Evolutionary conservation across 2,888 invertebrate genomes (phyloP), one percentile per base, ranked within the genome.

Genomic region (Andrena bucephala): DNA sequence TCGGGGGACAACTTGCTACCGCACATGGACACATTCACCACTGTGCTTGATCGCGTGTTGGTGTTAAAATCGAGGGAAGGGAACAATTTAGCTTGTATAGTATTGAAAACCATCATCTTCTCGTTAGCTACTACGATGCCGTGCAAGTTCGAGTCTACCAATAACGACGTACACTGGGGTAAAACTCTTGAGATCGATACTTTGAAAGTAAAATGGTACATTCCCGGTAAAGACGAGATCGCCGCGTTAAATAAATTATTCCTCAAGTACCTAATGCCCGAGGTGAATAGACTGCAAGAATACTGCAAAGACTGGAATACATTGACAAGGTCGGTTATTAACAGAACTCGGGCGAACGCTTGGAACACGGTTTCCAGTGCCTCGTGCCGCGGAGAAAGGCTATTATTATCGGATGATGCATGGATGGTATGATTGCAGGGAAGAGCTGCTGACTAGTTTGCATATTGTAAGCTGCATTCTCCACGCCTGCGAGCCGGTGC

Each of bases 111-210:
- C 81, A 94, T 96, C 0, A 94, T 96, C 89, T 91, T 94, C 85
- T 95, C 96, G 71, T 90, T 98, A 33, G 96, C 96, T 0, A 95
- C 94, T 29, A 94, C 96, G 1, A 95, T 95, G 84, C 95, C 97
- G 13, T 85, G 66, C 36, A 77, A 87, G 8, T 89, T 85, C 24
- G 85, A 72, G 1, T 95, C 59, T 96, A 97, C 91, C 95, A 95
- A 94, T 94, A 95, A 87, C 42, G 95, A 98, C 29, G 95, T 96
- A 29, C 96, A 98, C 87, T 99, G 99, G 99, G 98, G 98, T 0
- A 95, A 95, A 79, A 95, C 97, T 0, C 96, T 96, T 24, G 94
- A 96, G 87, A 93, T 97, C 27, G 94, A 96, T 74, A 95, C 96
- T 33, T 94, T 97, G 24, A 94, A 96, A 7, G 94, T 98, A 27